Percentiles rank a stretch among this genome's conserved stretches.
These are phyloP conservation scores for Ptiloglossa arizonensis DNA, from an alignment of 1,140 invertebrate species.

Conservation along the genomic window DNA sequence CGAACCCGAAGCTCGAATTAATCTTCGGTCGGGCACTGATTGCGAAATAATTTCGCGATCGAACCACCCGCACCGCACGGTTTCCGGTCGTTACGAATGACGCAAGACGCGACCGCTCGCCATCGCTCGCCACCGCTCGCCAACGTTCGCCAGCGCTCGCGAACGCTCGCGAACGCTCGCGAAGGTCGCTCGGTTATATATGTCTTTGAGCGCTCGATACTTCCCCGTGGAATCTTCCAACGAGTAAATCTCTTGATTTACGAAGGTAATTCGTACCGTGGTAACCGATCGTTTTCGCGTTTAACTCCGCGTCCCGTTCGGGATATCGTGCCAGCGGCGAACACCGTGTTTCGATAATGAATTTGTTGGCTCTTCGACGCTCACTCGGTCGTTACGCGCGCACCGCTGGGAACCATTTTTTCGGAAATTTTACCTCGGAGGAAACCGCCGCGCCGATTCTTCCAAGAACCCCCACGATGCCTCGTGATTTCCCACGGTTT, in stretches of 20 bases:
- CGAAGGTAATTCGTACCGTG: slow-evolving; percentile 25
- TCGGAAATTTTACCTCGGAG: not conserved
- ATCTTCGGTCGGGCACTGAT: slow-evolving; percentile 54
- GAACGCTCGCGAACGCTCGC: slow-evolving; percentile 16
- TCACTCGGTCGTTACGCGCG: not conserved
- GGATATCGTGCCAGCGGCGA: not conserved
- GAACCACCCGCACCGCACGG: slow-evolving; percentile 1
- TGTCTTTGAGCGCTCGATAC: slow-evolving; percentile 41
- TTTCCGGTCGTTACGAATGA: slow-evolving; percentile 40
- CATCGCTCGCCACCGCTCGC: no score
- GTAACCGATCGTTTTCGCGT: slow-evolving; percentile 19
- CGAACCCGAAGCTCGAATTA: slow-evolving; percentile 50
- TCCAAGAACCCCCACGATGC: not conserved
- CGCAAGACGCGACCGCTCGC: slow-evolving; percentile 1
- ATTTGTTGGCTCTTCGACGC: not conserved
- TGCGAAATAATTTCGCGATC: slow-evolving; percentile 60
- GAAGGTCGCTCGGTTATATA: slow-evolving; percentile 17
- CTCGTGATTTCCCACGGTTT: not conserved
- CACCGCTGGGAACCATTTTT: not conserved
- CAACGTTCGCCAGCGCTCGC: no score
- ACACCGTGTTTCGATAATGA: slow-evolving; percentile 21
- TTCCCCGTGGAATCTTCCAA: slow-evolving; percentile 12
- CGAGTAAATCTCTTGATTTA: slow-evolving; percentile 44
- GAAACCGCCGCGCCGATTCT: no score
- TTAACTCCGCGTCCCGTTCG: slow-evolving; percentile 1